phyloP scores from a whole-genome alignment of 23 tunicate species.

The Oikopleura dioica region DNA sequence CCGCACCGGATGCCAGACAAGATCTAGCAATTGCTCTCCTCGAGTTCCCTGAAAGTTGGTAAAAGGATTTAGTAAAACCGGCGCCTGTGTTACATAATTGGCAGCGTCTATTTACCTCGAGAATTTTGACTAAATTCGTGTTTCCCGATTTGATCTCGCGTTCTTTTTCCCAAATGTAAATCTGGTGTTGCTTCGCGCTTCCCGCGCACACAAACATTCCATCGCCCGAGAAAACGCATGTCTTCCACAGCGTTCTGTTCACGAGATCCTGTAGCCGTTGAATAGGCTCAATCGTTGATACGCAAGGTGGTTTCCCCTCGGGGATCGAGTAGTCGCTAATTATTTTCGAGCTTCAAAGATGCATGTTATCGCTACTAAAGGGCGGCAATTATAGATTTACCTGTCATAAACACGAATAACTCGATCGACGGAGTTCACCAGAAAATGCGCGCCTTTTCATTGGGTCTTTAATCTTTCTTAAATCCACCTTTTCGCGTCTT shows the following conservation, averaged over 20 bases:
- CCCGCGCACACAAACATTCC: constrained; percentile 84
- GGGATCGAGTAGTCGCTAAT: too few species aligned
- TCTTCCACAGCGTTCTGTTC: constrained; percentile 75
- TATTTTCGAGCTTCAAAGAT: too few species aligned
- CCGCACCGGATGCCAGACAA: constrained; percentile 93
- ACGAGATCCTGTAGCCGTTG: constrained; percentile 57
- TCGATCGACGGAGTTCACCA: constrained; percentile 77
- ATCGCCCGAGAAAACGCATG: constrained; percentile 79
- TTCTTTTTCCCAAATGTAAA: constrained; percentile 76
- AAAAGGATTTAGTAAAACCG: too few species aligned
- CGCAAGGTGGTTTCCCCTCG: too few species aligned
- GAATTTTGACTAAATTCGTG: constrained; percentile 54
- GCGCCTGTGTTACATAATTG: too few species aligned
- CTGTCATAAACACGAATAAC: constrained; percentile 78
- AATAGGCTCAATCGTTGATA: too few species aligned
- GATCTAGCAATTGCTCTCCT: constrained; percentile 75
- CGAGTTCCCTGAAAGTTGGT: constrained; percentile 73
- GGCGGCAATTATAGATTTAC: too few species aligned
- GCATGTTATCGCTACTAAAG: too few species aligned
- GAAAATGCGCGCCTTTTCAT: constrained; percentile 36
- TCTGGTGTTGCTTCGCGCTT: constrained; percentile 71
- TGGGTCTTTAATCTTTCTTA: too few species aligned
- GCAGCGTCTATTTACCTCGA: too few species aligned
- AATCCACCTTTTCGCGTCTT: too few species aligned
- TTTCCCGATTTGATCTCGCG: too few species aligned